Percentiles rank a stretch among this genome's conserved stretches.
phyloP scores from a whole-genome alignment of 2,797 vertebrate species.

The Pempheris klunzingeri region DNA sequence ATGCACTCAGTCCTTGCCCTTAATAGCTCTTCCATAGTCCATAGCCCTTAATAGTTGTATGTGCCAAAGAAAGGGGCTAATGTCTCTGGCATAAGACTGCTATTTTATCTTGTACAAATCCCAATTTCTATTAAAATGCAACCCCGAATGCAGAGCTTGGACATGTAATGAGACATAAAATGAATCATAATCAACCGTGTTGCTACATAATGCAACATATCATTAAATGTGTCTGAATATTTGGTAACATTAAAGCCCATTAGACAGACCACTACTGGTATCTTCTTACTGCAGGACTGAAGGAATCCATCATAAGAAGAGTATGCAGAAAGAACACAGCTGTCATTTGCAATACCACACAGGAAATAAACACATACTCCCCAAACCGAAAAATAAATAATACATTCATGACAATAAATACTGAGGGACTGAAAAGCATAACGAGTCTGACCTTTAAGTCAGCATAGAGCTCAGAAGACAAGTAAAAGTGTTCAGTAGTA shows the following conservation, averaged over 20 bases:
- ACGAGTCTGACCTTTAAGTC: conserved; percentile 4
- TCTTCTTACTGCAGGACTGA: conserved; percentile 27
- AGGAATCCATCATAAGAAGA: conserved; percentile 4
- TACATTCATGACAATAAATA: conserved; percentile 58
- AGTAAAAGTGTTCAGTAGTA: conserved; percentile 27
- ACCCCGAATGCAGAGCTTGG: conserved; percentile 1
- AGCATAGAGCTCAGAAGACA: conserved; percentile 1
- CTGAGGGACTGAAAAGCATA: conserved; percentile 20
- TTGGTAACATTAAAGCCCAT: conserved; percentile 20
- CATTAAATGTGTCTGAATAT: conserved; percentile 22
- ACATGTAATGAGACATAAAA: background rate
- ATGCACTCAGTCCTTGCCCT: background rate
- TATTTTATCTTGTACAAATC: background rate
- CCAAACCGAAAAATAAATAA: conserved; percentile 48
- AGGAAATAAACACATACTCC: conserved; percentile 19
- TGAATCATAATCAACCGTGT: background rate
- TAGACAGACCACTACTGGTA: background rate
- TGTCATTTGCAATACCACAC: conserved; percentile 12
- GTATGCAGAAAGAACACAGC: conserved; percentile 24
- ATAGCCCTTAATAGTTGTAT: too few species aligned
- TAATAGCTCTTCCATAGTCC: background rate
- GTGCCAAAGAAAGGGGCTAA: background rate
- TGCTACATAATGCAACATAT: conserved; percentile 17
- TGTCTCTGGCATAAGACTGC: background rate
- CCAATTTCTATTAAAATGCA: conserved; percentile 4